Evolutionary conservation across 2,113 vertebrate genomes (phyloP), one percentile per base, ranked within the genome.

Genomic region (Chiloscyllium plagiosum): DNA sequence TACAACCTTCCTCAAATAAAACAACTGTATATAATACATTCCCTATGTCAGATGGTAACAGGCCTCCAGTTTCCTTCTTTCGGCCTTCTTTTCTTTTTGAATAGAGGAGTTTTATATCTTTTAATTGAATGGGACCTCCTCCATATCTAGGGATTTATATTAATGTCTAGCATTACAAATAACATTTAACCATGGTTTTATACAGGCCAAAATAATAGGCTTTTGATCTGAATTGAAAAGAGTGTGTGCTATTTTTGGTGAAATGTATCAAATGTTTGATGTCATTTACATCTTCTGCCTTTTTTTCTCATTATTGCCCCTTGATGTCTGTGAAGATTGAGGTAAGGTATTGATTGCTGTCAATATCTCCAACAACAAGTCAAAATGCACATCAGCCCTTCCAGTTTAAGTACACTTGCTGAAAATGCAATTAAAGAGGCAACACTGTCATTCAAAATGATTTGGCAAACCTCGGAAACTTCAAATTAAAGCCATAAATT

Each of bases 251-350:
- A 4, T 93, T 68, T n/a, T 93, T 93, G n/a, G 61, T 93, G 61
- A 15, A 37, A 17, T 42, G 89, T 22, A 37, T 66, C 68, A 47
- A 26, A 13, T 95, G 37, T 47, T 76, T 15, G 69, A 66, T 72
- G 37, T 76, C 72, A 95, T 72, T 95, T 72, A 72, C 66, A 70
- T 52, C 42, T 72, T 95, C 15, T 95, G 42, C 69, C 69, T 95
- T 76, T 95, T 47, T 93, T 72, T 72, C 69, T 52, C 24, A 66
- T 66, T 93, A 66, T 24, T 72, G 68, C 37, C 52, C 24, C 72
- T 33, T 76, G 72, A 76, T 76, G 72, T 3, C 26, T 33, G 12
- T 76, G 72, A 76, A 76, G 72, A 76, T 76, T 76, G 72, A 76
- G 72, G 72, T 76, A 76, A 29, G 8, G 29, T 76, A 76, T 12